phyloP scores from a whole-genome alignment of 2,113 vertebrate genomes.

The Meriones unguiculatus region DNA sequence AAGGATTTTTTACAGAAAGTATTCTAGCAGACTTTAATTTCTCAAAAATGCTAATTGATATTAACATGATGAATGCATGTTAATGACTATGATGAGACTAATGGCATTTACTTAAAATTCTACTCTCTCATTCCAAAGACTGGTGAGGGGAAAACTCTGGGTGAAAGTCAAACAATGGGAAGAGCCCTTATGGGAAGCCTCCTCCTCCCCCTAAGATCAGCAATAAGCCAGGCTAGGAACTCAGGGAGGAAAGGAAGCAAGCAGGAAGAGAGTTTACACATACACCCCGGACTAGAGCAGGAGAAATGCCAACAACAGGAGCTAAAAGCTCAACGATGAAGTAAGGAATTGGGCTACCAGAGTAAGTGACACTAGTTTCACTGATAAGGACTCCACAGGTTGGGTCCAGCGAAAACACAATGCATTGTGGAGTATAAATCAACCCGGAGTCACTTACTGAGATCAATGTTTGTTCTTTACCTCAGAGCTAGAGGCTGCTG shows the following conservation, averaged over 20 bases:
- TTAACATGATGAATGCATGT: background rate
- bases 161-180: background rate
- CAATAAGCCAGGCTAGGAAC: background rate
- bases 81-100: background rate
- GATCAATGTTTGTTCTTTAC: background rate
- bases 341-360: background rate
- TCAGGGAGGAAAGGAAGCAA: background rate
- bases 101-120: conserved; percentile 2
- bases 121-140: background rate
- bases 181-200: background rate
- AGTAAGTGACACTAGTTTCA: background rate
- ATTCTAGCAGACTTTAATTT: background rate
- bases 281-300: background rate
- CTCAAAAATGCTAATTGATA: conserved; percentile 28
- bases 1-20: conserved; percentile 20
- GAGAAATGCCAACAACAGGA: background rate
- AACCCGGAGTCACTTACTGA: background rate
- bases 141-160: background rate
- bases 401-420: background rate
- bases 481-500: background rate
- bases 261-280: background rate
- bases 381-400: background rate
- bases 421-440: background rate
- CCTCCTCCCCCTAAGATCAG: background rate
- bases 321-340: background rate